These are phyloP conservation scores for Myiagra hebetior DNA, from an alignment of 2,113 vertebrate species.

Conservation along the genomic window DNA sequence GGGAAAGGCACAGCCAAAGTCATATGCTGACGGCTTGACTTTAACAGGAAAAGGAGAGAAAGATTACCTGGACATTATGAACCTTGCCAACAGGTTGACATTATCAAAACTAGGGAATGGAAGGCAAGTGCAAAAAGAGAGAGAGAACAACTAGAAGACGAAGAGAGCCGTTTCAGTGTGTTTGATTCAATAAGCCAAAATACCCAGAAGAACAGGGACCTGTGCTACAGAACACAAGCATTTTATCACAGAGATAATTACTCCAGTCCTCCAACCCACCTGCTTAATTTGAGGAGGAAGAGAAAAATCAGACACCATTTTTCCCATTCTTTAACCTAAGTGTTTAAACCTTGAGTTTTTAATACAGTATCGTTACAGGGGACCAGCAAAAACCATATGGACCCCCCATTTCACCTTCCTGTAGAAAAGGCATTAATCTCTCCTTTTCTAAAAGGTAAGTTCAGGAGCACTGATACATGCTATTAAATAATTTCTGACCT, in stretches of 20 bases:
- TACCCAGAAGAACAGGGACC: background rate
- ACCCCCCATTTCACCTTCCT: background rate
- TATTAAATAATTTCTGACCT: background rate
- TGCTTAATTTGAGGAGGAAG: background rate
- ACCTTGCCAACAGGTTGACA: background rate
- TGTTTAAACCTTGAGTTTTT: background rate
- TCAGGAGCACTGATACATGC: fast-evolving
- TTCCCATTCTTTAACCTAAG: background rate
- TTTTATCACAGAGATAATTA: background rate
- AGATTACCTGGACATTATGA: background rate
- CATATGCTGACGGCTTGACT: background rate
- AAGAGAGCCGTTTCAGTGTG: background rate
- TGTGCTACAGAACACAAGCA: background rate
- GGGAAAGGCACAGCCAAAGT: background rate
- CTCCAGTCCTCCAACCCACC: background rate
- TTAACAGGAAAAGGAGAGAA: background rate
- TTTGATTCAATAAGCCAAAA: background rate
- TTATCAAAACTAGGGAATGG: background rate
- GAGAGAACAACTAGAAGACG: background rate
- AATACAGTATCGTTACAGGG: background rate
- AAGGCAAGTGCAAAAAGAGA: background rate
- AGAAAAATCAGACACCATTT: background rate
- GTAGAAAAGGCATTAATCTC: background rate
- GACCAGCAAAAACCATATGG: background rate
- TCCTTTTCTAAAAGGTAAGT: background rate